phyloP scores from a whole-genome alignment of 2,113 vertebrate genomes.

The Muntiacus muntjak region DNA sequence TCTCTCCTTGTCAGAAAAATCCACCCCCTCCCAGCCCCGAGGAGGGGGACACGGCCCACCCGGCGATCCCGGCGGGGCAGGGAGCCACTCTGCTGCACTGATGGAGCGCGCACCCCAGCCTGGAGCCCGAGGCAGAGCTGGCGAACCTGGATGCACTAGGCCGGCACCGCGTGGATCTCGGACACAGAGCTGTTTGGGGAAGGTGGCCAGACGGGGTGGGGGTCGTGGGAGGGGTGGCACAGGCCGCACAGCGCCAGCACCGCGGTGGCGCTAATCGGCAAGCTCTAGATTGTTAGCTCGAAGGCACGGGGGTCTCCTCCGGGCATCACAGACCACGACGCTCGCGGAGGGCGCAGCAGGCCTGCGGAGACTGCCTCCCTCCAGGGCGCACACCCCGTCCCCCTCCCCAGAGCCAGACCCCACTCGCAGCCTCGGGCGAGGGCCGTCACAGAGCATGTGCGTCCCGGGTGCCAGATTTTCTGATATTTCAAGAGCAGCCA shows the following conservation, averaged over 20 bases:
- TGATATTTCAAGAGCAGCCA: conserved; percentile 59
- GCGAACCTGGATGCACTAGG: too few relatives aligned
- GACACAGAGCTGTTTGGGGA: neutral
- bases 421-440: neutral
- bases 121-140: fast-evolving
- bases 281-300: neutral
- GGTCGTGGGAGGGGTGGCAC: fast-evolving
- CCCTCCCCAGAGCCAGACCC: neutral
- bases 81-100: neutral
- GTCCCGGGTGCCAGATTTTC: neutral
- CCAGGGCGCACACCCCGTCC: neutral
- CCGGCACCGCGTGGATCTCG: fast-evolving
- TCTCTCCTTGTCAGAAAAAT: neutral
- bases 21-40: fast-evolving
- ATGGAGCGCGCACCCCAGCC: neutral
- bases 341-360: fast-evolving
- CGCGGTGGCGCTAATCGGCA: neutral
- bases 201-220: neutral
- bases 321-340: neutral
- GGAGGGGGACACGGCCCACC: neutral
- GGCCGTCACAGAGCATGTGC: neutral
- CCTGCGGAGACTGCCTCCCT: neutral
- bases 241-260: too few relatives aligned
- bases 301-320: neutral
- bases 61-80: fast-evolving